phyloP scores from a whole-genome alignment of 2,113 vertebrate genomes.

The Leiothrix lutea region DNA sequence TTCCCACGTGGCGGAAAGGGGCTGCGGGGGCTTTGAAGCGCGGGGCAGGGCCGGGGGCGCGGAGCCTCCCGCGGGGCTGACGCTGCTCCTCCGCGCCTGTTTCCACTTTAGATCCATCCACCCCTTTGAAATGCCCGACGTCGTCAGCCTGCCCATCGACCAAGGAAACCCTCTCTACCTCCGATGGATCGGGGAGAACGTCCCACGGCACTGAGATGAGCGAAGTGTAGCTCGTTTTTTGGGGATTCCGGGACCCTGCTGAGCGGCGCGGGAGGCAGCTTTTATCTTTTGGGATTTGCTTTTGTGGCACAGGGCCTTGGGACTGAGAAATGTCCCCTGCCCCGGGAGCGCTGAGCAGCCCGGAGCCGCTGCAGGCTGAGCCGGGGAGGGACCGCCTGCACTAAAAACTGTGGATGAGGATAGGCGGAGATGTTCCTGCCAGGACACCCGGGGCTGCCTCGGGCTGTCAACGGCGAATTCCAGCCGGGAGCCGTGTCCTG shows the following conservation, averaged over 20 bases:
- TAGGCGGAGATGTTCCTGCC: fast-evolving
- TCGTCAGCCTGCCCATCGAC: slow-evolving; percentile 84
- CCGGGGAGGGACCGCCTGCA: neutral
- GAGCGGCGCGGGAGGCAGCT: fast-evolving
- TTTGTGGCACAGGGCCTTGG: neutral
- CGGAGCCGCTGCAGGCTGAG: fast-evolving
- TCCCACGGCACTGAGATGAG: slow-evolving; percentile 34
- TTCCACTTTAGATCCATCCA: slow-evolving; percentile 80
- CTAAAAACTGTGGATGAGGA: neutral
- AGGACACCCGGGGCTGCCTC: neutral
- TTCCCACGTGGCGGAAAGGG: neutral
- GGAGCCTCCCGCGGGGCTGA: neutral
- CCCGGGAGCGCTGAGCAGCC: neutral
- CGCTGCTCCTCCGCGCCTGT: neutral
- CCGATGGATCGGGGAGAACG: slow-evolving; percentile 81
- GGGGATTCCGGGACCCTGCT: fast-evolving
- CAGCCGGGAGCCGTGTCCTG: neutral
- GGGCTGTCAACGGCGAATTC: neutral
- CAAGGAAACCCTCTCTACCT: slow-evolving; percentile 80
- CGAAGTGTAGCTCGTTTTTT: fast-evolving
- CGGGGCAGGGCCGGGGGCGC: neutral
- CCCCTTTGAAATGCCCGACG: slow-evolving; percentile 84
- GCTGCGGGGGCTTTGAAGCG: neutral
- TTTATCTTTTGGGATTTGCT: fast-evolving
- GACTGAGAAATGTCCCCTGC: fast-evolving